Conservation (phyloP, 2,113 vertebrate species). For the Aptenodytes patagonicus region DNA sequence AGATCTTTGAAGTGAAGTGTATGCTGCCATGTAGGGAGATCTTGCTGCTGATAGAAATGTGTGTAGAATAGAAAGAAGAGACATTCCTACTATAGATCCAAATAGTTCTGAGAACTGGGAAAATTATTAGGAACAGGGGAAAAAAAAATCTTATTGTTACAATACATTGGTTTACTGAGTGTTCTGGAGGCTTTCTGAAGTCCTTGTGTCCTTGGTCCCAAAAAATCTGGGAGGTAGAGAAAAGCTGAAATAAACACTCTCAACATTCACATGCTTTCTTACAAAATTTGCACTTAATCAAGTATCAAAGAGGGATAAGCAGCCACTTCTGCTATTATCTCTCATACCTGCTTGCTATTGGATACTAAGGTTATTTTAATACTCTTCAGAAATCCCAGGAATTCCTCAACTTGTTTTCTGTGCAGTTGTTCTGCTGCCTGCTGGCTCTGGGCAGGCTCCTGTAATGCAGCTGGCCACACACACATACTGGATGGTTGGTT, state of each 20-base stretch:
- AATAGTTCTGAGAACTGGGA: not conserved
- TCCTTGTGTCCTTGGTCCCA: not conserved
- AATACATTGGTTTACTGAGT: not conserved
- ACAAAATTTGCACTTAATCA: not conserved
- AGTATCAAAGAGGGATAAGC: not conserved
- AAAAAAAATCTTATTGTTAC: not conserved
- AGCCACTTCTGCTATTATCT: conserved; percentile 23
- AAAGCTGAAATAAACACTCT: not conserved
- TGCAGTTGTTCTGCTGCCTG: not conserved
- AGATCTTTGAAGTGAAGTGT: conserved; percentile 33
- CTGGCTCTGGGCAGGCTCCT: not conserved
- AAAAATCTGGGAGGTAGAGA: not conserved
- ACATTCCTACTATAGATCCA: not conserved
- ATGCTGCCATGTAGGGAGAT: not conserved
- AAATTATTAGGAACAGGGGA: not conserved
- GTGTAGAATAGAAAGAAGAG: not conserved
- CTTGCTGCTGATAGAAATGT: conserved; percentile 15
- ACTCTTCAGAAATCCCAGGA: conserved; percentile 43
- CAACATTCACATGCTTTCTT: not conserved
- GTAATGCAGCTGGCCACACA: conserved; percentile 2
- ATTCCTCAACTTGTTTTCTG: conserved; percentile 22
- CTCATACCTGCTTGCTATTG: not conserved
- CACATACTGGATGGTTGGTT: not conserved
- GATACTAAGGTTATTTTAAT: not conserved
- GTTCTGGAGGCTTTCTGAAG: not conserved